Conservation (phyloP, 1,140 invertebrate species). For the Aphaenogaster rudis region DNA sequence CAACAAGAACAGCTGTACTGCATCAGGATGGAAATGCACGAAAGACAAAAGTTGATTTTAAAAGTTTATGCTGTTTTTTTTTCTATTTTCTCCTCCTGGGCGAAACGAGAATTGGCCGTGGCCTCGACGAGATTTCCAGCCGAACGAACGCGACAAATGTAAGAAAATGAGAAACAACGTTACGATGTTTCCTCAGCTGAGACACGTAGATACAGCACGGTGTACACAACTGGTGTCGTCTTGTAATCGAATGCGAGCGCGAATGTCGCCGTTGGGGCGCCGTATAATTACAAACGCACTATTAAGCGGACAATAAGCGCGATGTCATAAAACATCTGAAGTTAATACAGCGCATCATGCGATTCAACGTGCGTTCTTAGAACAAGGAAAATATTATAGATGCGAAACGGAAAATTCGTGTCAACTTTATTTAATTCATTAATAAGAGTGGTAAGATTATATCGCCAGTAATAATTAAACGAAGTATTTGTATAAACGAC, state of each 20-base stretch:
- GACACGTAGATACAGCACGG: slow-evolving; percentile 18
- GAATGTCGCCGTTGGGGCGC: slow-evolving; percentile 16
- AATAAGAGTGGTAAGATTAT: no score
- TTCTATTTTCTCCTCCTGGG: background rate
- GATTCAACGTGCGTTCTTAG: background rate
- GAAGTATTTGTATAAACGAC: no score
- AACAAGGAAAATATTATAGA: background rate
- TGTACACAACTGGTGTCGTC: slow-evolving; percentile 72
- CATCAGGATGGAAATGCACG: slow-evolving; percentile 9
- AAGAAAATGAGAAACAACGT: slow-evolving; percentile 20
- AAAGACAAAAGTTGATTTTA: slow-evolving; percentile 23
- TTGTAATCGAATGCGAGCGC: slow-evolving; percentile 52
- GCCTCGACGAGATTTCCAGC: slow-evolving; percentile 6
- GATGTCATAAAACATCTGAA: slow-evolving; percentile 44
- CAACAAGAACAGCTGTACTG: background rate
- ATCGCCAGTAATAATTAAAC: no score
- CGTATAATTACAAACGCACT: slow-evolving; percentile 68
- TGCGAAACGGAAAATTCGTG: background rate
- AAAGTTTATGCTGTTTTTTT: background rate
- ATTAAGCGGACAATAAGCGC: slow-evolving; percentile 63
- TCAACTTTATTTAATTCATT: background rate
- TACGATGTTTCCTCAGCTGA: slow-evolving; percentile 72
- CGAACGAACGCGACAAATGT: slow-evolving; percentile 15
- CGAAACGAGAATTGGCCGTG: background rate
- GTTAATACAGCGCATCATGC: background rate